phyloP scores from a whole-genome alignment of 2,113 vertebrate species.

The Chloroceryle aenea region DNA sequence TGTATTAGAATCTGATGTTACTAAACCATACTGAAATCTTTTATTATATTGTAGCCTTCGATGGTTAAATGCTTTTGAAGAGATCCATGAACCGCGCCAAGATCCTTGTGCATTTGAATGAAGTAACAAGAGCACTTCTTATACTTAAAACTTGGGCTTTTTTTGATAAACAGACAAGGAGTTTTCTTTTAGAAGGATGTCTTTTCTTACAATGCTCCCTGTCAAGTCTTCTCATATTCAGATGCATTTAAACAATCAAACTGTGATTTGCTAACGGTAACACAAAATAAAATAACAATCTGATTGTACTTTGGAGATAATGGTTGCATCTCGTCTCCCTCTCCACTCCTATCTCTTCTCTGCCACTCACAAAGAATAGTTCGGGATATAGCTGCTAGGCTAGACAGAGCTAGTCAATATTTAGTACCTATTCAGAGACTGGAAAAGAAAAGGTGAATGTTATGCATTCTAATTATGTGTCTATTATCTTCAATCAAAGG shows the following conservation, averaged over 20 bases:
- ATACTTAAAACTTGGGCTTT: neutral
- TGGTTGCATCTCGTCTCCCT: accelerated
- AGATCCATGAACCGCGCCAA: neutral
- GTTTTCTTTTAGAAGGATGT: neutral
- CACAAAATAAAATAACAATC: neutral
- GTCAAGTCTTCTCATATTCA: neutral
- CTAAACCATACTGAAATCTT: neutral
- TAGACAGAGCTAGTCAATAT: neutral
- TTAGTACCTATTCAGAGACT: neutral
- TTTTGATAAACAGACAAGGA: neutral
- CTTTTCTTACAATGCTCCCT: neutral
- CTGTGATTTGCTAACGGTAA: neutral
- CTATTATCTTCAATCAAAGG: neutral
- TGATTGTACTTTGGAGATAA: neutral
- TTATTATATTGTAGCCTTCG: neutral
- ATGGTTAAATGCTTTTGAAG: neutral
- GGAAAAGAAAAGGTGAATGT: neutral
- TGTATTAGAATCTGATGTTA: neutral
- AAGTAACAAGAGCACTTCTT: neutral
- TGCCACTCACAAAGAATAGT: neutral
- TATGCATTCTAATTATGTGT: neutral
- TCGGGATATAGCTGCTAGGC: neutral
- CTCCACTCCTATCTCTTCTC: neutral
- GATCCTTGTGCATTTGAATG: neutral
- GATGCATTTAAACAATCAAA: constrained; percentile 4